Evolutionary conservation across 2,888 invertebrate genomes (phyloP), one percentile per base, ranked within the genome.

Genomic region (Scaptomyza parva): DNA sequence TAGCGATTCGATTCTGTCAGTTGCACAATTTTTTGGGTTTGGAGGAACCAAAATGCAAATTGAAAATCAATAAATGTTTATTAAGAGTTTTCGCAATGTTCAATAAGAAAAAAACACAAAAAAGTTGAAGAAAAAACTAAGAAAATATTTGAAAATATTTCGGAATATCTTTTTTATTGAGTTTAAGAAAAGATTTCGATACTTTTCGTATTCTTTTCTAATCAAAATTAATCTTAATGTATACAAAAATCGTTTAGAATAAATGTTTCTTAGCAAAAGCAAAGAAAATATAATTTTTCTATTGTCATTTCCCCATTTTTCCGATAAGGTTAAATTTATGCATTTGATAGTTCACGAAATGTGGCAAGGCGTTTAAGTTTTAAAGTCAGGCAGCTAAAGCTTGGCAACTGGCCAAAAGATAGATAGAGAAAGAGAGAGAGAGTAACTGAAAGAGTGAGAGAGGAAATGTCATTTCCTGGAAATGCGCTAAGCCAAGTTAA

Each of bases 381-480:
- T 18, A 14, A 35, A 55, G 22, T 37, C 20, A 40, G 41, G 8
- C 33, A 24, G 28, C 18, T 39, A 24, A 2, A 41, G 75, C 7
- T 22, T n/a, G 11, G 24, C 28, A 62, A 45, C 44, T 28, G 26
- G 45, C 37, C 22, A 20, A 17, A 28, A 12, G 11, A 26, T 17
- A 17, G 11, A 12, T 7, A 28, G 26, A 9, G 28, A 18, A 7
- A 5, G 18, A 28, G 26, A 9, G 2, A 12, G 57, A 78, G 84
- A n/a, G 33, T 6, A 11, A 12, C 12, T 12, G 18, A 28, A 20
- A 12, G 17, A 26, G 26, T 3, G 2, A 17, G 58, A 67, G 68
- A 77, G 84, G 88, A 85, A 88, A 76, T 57, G 66, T 54, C 67
- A 62, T 83, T 85, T 85, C 84, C 84, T 68, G 84, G 84, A 88